Evolutionary conservation across 2,797 vertebrate genomes (phyloP).

Genomic region (Gobionotothen gibberifrons): DNA sequence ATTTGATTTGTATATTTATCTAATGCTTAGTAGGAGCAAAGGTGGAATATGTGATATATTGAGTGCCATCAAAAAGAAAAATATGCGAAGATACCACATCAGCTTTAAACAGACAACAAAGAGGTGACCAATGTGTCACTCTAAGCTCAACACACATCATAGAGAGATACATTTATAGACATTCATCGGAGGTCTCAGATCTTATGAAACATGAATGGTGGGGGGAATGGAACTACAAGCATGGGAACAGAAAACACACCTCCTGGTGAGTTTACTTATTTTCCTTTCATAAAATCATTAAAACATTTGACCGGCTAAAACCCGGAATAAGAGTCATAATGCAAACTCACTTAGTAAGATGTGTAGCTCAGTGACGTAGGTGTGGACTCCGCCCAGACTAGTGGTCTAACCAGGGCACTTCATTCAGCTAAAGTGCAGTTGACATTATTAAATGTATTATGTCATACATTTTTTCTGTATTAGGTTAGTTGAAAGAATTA

Average conservation of each 20-base stretch:
- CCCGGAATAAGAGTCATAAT: neutral
- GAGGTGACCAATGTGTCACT: neutral
- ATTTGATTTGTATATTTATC: slow-evolving; percentile 6
- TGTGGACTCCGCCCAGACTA: neutral
- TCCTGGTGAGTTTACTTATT: neutral
- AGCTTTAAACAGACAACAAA: slow-evolving; percentile 18
- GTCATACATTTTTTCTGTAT: too few relatives aligned
- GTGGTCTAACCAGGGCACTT: neutral
- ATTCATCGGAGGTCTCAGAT: neutral
- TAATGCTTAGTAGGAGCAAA: neutral
- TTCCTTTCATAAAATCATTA: neutral
- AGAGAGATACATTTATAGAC: neutral
- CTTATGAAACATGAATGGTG: neutral
- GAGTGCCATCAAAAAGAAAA: neutral
- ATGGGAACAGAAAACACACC: neutral
- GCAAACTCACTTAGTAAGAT: neutral
- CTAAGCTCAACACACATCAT: neutral
- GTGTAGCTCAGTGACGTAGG: neutral
- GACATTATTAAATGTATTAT: too few relatives aligned
- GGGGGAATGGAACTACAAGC: neutral
- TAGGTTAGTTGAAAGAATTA: too few relatives aligned
- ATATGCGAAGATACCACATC: neutral
- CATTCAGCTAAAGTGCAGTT: neutral
- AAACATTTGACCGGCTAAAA: neutral
- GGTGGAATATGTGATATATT: neutral